A percentile compares a stretch with the other conserved stretches of the same genome.
Conservation (phyloP, 2,113 vertebrate species). For the Hippocampus zosterae region DNA sequence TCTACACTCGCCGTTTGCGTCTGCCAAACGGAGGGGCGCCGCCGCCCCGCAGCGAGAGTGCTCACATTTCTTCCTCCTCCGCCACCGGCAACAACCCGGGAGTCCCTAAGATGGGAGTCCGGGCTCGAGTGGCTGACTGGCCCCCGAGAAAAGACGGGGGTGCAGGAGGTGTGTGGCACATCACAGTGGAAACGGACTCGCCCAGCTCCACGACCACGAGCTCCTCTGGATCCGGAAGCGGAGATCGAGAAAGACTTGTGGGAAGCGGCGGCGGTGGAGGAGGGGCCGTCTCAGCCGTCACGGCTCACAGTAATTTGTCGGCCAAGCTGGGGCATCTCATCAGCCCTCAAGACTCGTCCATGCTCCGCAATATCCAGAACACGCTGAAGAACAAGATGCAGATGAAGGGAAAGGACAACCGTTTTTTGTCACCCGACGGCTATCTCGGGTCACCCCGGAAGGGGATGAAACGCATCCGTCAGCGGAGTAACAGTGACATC, state of each 20-base stretch:
- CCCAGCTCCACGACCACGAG: conserved; percentile 75
- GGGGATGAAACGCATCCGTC: conserved; percentile 91
- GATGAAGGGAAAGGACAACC: conserved; percentile 84
- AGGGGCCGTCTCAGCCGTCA: conserved; percentile 45
- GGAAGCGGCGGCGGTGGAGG: conserved; percentile 32
- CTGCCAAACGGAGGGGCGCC: conserved; percentile 93
- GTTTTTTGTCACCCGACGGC: conserved; percentile 93
- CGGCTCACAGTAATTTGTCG: conserved; percentile 73
- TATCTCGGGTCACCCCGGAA: conserved; percentile 92
- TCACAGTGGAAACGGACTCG: conserved; percentile 78
- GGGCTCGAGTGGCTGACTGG: conserved; percentile 96
- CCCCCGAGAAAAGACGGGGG: conserved; percentile 90
- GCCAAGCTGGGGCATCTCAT: conserved; percentile 87
- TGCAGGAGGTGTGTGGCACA: conserved; percentile 74
- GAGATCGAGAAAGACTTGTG: conserved; percentile 60
- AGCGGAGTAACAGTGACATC: conserved; percentile 97
- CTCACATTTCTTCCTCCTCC: conserved; percentile 80
- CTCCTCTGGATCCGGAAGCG: conserved; percentile 66
- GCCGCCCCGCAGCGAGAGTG: conserved; percentile 89
- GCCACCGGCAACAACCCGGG: conserved; percentile 82
- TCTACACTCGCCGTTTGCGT: conserved; percentile 92
- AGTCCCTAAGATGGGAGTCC: conserved; percentile 98
- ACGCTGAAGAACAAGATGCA: conserved; percentile 93
- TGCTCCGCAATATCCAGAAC: conserved; percentile 95
- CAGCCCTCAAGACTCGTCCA: conserved; percentile 92